Percentiles rank a stretch among this genome's conserved stretches.
Conservation (phyloP, 2,113 vertebrate genomes). For the Poicephalus gulielmi region DNA sequence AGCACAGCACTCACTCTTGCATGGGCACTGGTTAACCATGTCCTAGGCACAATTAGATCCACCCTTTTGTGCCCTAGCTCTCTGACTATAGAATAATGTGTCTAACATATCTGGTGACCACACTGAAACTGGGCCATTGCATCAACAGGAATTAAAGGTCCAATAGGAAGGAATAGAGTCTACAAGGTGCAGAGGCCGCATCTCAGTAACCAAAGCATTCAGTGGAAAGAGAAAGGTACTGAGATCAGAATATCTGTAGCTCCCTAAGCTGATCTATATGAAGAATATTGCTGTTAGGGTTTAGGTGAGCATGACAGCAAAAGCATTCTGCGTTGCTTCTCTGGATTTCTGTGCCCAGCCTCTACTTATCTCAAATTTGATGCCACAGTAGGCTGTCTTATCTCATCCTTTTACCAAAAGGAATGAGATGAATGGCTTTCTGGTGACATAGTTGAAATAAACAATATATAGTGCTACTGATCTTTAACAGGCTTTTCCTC, state of each 20-base stretch:
- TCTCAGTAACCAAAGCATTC: not conserved
- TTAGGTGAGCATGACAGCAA: not conserved
- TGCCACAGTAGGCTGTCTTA: not conserved
- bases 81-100: not conserved
- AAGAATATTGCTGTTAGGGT: not conserved
- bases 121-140: not conserved
- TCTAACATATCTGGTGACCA: not conserved
- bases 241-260: not conserved
- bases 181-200: not conserved
- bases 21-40: not conserved
- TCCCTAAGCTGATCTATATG: not conserved
- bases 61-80: not conserved
- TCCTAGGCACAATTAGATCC: not conserved
- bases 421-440: not conserved
- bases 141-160: not conserved
- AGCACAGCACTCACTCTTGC: not conserved
- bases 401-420: not conserved
- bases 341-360: not conserved
- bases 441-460: not conserved
- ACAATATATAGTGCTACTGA: not conserved
- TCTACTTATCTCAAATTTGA: not conserved
- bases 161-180: not conserved
- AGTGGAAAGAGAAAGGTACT: not conserved
- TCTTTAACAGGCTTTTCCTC: not conserved
- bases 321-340: not conserved